These are phyloP conservation scores for Leptopilina boulardi DNA, from an alignment of 1,140 invertebrate genomes.

Conservation along the genomic window DNA sequence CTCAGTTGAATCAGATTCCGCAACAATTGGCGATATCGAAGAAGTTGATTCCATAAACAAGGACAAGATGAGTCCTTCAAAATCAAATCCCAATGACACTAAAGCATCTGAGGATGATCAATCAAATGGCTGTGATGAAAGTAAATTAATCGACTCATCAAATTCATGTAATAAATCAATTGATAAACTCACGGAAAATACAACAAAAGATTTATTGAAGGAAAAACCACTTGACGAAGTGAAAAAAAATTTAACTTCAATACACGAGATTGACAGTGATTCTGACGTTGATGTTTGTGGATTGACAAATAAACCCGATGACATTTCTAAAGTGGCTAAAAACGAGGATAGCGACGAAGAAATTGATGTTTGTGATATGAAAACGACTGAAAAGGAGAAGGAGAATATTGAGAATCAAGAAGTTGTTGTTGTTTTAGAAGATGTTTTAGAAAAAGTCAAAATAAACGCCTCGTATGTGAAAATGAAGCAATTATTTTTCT, in stretches of 20 bases:
- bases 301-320: not conserved
- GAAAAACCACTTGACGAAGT: not conserved
- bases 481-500: not conserved
- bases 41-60: not conserved
- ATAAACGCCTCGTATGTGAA: too few species aligned
- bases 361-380: not conserved
- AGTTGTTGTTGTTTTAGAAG: not conserved
- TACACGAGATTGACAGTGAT: not conserved
- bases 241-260: not conserved
- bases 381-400: not conserved
- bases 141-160: not conserved
- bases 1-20: conserved; percentile 3
- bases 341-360: not conserved
- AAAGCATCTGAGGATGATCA: not conserved
- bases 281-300: conserved; percentile 1
- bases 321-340: not conserved
- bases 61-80: not conserved
- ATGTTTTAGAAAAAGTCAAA: not conserved
- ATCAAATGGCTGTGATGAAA: conserved; percentile 22
- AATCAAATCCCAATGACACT: not conserved
- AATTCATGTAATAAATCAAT: not conserved
- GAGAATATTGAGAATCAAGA: not conserved
- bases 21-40: not conserved
- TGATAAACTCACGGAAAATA: not conserved
- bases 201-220: not conserved